Evolutionary conservation across 1,140 invertebrate species (phyloP).

Genomic region (Oedothorax gibbosus): DNA sequence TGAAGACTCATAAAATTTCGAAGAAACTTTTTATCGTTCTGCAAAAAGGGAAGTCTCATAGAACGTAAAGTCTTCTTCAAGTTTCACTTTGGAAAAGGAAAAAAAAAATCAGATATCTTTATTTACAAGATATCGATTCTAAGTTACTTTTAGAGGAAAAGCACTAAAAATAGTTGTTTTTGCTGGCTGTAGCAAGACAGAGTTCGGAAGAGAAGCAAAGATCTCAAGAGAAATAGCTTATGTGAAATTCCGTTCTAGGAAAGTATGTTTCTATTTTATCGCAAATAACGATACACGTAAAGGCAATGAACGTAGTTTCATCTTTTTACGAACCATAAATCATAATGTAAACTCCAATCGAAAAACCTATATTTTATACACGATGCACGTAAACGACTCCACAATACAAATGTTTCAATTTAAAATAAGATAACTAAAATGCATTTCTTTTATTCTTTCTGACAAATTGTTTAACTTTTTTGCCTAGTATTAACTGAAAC

Average conservation of each 20-base stretch:
- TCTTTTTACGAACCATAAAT: too few relatives aligned
- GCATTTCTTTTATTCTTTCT: too few relatives aligned
- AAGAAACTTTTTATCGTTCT: constrained; percentile 20
- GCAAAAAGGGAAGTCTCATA: constrained; percentile 6
- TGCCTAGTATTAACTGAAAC: too few relatives aligned
- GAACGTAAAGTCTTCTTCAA: neutral
- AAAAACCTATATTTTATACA: too few relatives aligned
- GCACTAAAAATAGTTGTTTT: constrained; percentile 20
- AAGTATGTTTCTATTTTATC: neutral
- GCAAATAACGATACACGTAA: neutral
- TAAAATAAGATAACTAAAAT: too few relatives aligned
- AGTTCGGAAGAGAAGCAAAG: neutral
- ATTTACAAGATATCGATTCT: constrained; percentile 13
- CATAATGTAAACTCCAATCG: too few relatives aligned
- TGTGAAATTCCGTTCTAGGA: neutral
- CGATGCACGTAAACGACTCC: too few relatives aligned
- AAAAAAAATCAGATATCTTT: constrained; percentile 32
- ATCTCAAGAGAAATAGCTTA: constrained; percentile 3
- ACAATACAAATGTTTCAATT: too few relatives aligned
- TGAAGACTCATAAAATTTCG: constrained; percentile 31
- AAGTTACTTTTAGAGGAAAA: constrained; percentile 1
- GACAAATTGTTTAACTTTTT: too few relatives aligned
- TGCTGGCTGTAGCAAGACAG: neutral
- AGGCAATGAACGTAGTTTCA: too few relatives aligned
- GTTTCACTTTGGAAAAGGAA: constrained; percentile 18